Evolutionary conservation across 2,113 vertebrate species (phyloP).

Genomic region (Thymallus thymallus): DNA sequence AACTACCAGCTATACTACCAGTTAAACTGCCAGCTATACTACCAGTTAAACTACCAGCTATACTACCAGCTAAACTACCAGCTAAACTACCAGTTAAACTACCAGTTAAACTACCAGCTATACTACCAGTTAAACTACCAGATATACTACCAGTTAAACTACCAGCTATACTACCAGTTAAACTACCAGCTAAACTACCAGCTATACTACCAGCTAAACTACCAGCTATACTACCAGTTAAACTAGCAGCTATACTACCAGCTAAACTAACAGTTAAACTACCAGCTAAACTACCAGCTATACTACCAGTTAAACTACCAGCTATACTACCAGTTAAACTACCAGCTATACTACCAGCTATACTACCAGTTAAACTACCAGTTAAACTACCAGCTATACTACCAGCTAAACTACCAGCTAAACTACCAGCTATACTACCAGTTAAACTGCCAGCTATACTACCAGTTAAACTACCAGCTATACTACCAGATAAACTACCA

Average conservation of each 20-base stretch:
- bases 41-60: background rate
- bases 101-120: background rate
- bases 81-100: background rate
- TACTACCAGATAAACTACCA: background rate
- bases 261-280: too few relatives aligned
- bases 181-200: background rate
- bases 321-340: background rate
- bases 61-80: too few relatives aligned
- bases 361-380: background rate
- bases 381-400: too few relatives aligned
- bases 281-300: background rate
- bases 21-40: background rate
- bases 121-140: background rate
- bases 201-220: background rate
- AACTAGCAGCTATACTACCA: background rate
- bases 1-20: background rate
- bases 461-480: background rate
- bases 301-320: too few relatives aligned
- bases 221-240: background rate
- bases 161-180: background rate
- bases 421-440: background rate
- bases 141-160: background rate
- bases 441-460: background rate
- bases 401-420: background rate
- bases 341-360: too few relatives aligned